Base-by-base conservation (phyloP, 2,888 invertebrate genomes). In the Plebejus anna region DNA sequence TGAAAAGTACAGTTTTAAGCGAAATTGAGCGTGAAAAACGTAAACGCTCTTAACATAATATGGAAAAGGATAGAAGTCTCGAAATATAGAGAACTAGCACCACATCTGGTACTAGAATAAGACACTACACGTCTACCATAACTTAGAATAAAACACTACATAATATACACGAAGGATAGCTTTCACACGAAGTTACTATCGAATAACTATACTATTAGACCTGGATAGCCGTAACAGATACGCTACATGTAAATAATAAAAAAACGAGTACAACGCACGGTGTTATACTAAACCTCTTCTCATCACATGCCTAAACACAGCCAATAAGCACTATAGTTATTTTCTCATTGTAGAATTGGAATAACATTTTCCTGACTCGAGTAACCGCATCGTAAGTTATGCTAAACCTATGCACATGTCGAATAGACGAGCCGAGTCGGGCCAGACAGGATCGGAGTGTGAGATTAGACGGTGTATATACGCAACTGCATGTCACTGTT, bases 241-340 rank as follows among this genome's bases (percentile, higher is more conserved):
- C 81, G 91, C 91, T 90, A 88, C 84, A 79, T 93, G 93, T 93
- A 94, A 88, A 94, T 93, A 93, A 88, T 90, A 90, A 89, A 89
- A 85, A 88, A 80, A 78, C 81, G 86, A 73, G 6, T 72, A 89
- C 87, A 82, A 85, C 86, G 94, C 94, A 94, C 94, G 91, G 92
- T 94, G 92, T 93, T 92, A 66, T 66, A 94, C 92, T 92, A 91
- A 93, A 92, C 88, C 90, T 91, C 92, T 92, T 92, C 89, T 92
- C 90, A 91, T 92, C 93, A 93, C 93, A 90, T 90, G 94, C 94
- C 93, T 93, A 86, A 87, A 93, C 94, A 94, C 94, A 90, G 92
- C 92, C 91, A 92, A 92, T 84, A 89, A 90, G 94, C 94, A 93
- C 93, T 86, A 91, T 93, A 93, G 91, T 90, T 90, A 90, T 90